Base-by-base conservation (phyloP, 2,797 vertebrate species). In the Scolopax rusticola region DNA sequence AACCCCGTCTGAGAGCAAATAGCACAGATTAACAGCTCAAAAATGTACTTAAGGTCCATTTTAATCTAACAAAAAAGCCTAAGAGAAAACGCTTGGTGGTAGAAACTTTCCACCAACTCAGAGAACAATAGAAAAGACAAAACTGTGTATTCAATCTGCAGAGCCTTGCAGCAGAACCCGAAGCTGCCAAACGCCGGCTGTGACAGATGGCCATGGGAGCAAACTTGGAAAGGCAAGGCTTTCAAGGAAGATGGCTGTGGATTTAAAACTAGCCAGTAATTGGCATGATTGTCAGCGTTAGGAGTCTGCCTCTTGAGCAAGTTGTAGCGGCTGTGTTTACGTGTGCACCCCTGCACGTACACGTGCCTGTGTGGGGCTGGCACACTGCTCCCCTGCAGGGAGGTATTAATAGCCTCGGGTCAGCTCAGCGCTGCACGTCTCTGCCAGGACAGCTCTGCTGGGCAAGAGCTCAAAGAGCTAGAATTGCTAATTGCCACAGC, bases 161-260 rank as follows among this genome's bases (percentile, higher is more conserved):
- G 78, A 92, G 83, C 67, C 67, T 80, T 60, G 32, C 87, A 89
- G 91, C 92, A 91, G 79, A 94, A 88, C 70, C 80, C 33, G 69
- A 59, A 79, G 87, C 93, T 96, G 94, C 96, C 96, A 95, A 97
- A 81, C 0, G 0, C 87, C 48, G 41, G 83, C 91, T 94, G 51
- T 95, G 93, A 96, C 96, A 97, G 96, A 96, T 95, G 96, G 96
- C 83, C 87, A 93, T 9, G 54, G 89, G 82, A 94, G 70, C 79
- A 84, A 84, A 94, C 89, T 96, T 94, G 94, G 96, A 97, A 95
- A 94, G 87, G 87, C 79, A 86, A 88, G 76, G 87, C 89, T 96
- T 95, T 92, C 92, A 96, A 95, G 95, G 83, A 96, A 96, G 93
- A 90, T 36, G 63, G 74, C 76, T 53, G 89, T 30, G 43, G 90